Evolutionary conservation across 2,113 vertebrate genomes (phyloP).

Genomic region (Nanorana parkeri): DNA sequence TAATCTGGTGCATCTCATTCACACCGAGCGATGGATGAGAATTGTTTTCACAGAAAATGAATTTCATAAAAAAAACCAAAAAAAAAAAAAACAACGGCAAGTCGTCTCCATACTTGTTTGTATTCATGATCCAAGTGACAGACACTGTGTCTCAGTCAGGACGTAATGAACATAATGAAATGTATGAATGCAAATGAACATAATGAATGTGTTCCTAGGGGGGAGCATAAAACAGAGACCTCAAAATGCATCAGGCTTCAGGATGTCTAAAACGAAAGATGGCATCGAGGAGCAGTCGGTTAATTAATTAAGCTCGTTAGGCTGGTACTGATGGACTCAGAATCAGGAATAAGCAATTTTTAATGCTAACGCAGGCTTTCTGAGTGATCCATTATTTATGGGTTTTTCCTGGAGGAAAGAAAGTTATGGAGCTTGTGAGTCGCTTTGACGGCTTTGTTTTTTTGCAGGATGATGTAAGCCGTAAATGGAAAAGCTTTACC

Average conservation of each 20-base stretch:
- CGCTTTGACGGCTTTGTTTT: constrained; percentile 1
- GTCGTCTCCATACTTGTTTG: not conserved
- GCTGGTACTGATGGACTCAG: constrained; percentile 30
- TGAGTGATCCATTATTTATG: constrained; percentile 51
- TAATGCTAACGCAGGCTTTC: constrained; percentile 53
- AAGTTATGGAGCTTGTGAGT: constrained; percentile 21
- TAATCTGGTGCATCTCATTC: constrained; percentile 29
- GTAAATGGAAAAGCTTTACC: constrained; percentile 11
- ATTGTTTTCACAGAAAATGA: constrained; percentile 26
- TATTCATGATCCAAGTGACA: constrained; percentile 5
- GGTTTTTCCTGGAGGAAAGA: constrained; percentile 28
- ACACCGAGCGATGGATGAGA: constrained; percentile 2
- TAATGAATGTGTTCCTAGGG: not conserved
- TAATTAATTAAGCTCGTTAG: constrained; percentile 48
- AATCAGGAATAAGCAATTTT: constrained; percentile 39
- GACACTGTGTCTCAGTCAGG: not conserved
- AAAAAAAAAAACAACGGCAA: not conserved
- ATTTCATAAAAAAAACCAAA: not conserved
- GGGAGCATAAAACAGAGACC: not conserved
- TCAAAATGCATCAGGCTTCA: not conserved
- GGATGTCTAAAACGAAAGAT: constrained; percentile 14
- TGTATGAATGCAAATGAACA: too few relatives aligned
- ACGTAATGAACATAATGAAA: not conserved
- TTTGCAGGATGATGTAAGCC: constrained; percentile 17
- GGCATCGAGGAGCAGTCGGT: constrained; percentile 10